A percentile compares a stretch with the other conserved stretches of the same genome.
Evolutionary conservation across 1,140 invertebrate species (phyloP).

Genomic region (Kradibia gibbosae): DNA sequence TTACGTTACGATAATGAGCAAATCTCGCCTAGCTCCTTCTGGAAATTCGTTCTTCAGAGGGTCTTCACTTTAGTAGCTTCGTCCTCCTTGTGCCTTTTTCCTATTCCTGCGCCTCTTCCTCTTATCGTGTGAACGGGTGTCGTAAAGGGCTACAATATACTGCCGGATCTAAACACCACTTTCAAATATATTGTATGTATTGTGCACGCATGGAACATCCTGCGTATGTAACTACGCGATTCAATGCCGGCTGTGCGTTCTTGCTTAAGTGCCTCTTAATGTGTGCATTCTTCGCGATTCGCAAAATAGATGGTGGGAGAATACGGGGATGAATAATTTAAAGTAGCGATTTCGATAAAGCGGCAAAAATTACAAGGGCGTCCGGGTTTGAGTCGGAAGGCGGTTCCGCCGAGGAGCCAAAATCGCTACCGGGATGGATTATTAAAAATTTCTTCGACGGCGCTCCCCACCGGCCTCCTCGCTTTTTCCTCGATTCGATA

Average conservation of each 20-base stretch:
- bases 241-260: not conserved
- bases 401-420: no score
- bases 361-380: no score
- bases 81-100: slow-evolving; percentile 21
- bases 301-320: not conserved
- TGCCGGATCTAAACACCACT: slow-evolving; percentile 36
- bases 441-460: no score
- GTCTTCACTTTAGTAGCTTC: not conserved
- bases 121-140: not conserved
- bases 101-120: not conserved
- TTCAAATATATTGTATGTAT: slow-evolving; percentile 11
- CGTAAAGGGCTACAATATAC: slow-evolving; percentile 26
- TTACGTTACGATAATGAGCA: slow-evolving; percentile 4
- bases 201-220: not conserved
- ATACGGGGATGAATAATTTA: no score
- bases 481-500: no score
- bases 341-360: no score
- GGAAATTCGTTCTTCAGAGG: slow-evolving; percentile 10
- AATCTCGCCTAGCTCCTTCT: not conserved
- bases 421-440: no score
- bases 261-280: not conserved
- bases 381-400: no score
- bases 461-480: no score
- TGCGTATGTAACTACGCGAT: not conserved
- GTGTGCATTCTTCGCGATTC: not conserved